Evolutionary conservation across 2,113 vertebrate species (phyloP).

Genomic region (Antechinus stuartii): DNA sequence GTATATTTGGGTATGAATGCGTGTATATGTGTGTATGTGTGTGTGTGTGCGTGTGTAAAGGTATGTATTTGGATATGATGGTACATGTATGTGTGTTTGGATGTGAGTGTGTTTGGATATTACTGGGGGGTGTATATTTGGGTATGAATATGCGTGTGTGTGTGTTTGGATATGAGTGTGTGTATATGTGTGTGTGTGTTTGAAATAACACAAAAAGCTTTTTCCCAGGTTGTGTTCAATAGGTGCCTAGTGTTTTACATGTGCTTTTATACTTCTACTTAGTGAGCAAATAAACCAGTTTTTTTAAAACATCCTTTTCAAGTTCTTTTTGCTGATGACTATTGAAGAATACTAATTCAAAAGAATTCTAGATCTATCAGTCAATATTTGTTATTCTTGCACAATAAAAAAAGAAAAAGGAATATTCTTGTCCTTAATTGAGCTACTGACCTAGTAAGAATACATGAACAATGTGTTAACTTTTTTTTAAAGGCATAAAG

Average conservation of each 20-base stretch:
- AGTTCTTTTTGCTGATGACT: not conserved
- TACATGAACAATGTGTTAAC: not conserved
- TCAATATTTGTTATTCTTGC: not conserved
- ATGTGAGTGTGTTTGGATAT: no score
- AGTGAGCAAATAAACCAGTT: constrained; percentile 20
- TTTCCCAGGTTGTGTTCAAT: constrained; percentile 21
- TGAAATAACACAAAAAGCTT: not conserved
- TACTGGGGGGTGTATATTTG: no score
- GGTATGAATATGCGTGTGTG: no score
- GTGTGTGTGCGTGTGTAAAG: no score
- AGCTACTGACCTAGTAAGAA: not conserved
- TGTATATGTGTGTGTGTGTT: not conserved
- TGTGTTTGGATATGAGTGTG: no score
- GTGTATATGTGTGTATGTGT: no score
- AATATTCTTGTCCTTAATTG: not conserved
- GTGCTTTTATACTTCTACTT: constrained; percentile 46
- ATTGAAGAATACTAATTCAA: not conserved
- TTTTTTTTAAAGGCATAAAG: not conserved
- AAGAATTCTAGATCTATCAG: not conserved
- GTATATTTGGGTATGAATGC: no score
- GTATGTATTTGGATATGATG: no score
- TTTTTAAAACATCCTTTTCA: not conserved
- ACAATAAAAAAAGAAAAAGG: not conserved
- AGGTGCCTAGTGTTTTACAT: not conserved
- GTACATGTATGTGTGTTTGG: no score